Conservation (phyloP, 1,140 invertebrate genomes). For the Drosophila fuyamai region DNA sequence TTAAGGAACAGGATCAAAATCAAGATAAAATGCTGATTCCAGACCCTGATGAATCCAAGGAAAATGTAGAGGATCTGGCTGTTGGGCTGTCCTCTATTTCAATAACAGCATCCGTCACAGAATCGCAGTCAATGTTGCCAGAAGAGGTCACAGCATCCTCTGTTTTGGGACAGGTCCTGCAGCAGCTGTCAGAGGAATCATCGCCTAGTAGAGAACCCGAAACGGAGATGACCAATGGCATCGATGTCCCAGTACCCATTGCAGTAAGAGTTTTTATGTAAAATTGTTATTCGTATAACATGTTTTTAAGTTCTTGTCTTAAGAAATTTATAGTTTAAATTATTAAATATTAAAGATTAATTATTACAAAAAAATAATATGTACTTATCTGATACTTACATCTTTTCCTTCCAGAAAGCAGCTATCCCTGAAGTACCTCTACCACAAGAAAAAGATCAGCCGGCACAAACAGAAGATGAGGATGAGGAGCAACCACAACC, state of each 20-base stretch:
- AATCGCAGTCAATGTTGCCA: slow-evolving; percentile 67
- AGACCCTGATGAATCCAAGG: slow-evolving; percentile 1
- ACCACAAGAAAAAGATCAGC: not conserved
- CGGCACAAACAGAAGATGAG: slow-evolving; percentile 7
- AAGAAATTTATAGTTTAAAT: too few species aligned
- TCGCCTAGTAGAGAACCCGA: slow-evolving; percentile 48
- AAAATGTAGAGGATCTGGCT: slow-evolving; percentile 62
- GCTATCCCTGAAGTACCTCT: not conserved
- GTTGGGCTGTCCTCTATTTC: slow-evolving; percentile 78
- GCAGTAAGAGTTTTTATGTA: not conserved
- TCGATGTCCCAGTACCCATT: not conserved
- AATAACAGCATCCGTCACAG: slow-evolving; percentile 53
- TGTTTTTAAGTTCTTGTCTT: too few species aligned
- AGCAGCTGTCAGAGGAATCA: slow-evolving; percentile 65
- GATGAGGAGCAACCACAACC: slow-evolving; percentile 1
- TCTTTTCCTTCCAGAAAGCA: not conserved
- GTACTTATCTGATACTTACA: not conserved
- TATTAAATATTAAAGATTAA: too few species aligned
- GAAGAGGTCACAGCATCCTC: slow-evolving; percentile 70
- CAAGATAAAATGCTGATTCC: slow-evolving; percentile 1
- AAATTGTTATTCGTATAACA: not conserved
- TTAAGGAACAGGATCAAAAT: slow-evolving; percentile 34
- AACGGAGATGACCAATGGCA: slow-evolving; percentile 49
- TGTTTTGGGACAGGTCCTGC: slow-evolving; percentile 61
- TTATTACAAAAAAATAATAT: not conserved